Evolutionary conservation across 2,113 vertebrate species (phyloP), one percentile per base, ranked within the genome.

Genomic region (Pollachius pollachius): DNA sequence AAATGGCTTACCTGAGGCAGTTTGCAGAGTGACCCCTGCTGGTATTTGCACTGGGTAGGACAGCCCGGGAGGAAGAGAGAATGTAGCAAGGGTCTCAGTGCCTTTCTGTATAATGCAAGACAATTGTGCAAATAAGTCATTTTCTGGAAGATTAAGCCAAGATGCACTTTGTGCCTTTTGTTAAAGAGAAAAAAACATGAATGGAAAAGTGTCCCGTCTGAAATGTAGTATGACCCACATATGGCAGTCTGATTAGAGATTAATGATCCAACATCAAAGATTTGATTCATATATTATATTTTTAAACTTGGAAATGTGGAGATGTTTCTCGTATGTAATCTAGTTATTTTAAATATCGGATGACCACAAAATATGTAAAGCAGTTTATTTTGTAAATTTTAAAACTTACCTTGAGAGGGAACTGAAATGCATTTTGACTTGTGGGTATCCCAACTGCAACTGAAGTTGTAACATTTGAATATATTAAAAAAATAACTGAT

Each of bases 11-110:
- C 97, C 97, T 80, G 95, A 94, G 60, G 94, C 89, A 1, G 93
- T 94, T 85, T 96, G 97, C 1, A 98, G 91, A 0, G 94, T 95
- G 88, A 99, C 92, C 72, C 96, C 97, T 69, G 95, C 93, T 64
- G 97, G 95, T 4, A 97, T 94, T 61, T 95, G 96, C 68, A 99
- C 83, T 0, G 97, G 95, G 74, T 95, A 98, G 4, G 92, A 80
- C 17, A 97, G 63, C 19, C 93, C 90, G n/a, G 93, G 83, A 37
- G 95, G 93, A 60, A 97, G 84, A 65, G 94, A 82, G 19, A 97
- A 92, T 19, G 94, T 92, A 37, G 92, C 81, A 12, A 89, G 83
- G 0, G 81, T 73, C 67, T 65, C 90, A 3, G 93, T 83, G 75
- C 82, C 85, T 3, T 78, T 92, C 97, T 99, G 86, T 58, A 76